Evolutionary conservation across 2,888 invertebrate species (phyloP).

Genomic region (Chaitophorus viminalis): DNA sequence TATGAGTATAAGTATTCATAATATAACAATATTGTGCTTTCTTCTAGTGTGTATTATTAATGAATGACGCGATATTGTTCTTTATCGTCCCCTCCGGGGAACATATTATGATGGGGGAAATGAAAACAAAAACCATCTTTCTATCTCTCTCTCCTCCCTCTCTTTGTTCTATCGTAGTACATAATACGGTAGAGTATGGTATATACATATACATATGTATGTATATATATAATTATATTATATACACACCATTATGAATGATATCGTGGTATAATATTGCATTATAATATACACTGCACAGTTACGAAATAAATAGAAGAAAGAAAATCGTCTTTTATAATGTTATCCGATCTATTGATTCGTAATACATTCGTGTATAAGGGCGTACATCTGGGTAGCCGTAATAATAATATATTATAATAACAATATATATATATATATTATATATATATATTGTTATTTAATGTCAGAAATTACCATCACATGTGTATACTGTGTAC

Average conservation of each 20-base stretch:
- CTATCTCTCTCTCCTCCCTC: no score
- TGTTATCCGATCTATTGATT: constrained; percentile 15
- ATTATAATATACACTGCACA: no score
- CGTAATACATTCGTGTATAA: background rate
- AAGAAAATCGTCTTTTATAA: constrained; percentile 40
- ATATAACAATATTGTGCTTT: constrained; percentile 3
- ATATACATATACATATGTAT: no score
- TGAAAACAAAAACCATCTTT: background rate
- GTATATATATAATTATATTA: no score
- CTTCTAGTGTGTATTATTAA: background rate
- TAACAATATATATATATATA: background rate
- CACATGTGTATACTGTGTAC: background rate
- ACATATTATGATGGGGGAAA: background rate
- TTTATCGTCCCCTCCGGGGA: background rate
- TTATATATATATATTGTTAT: no score
- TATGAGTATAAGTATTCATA: background rate
- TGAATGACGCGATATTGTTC: constrained; percentile 21
- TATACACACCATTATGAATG: no score
- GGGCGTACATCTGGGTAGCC: background rate
- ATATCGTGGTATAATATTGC: background rate
- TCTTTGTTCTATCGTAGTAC: background rate
- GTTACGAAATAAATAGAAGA: constrained; percentile 18
- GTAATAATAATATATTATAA: background rate
- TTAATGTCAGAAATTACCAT: background rate
- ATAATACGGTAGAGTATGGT: background rate